These are phyloP conservation scores for Drosophila eohydei DNA, from an alignment of 2,888 invertebrate genomes.

Conservation along the genomic window DNA sequence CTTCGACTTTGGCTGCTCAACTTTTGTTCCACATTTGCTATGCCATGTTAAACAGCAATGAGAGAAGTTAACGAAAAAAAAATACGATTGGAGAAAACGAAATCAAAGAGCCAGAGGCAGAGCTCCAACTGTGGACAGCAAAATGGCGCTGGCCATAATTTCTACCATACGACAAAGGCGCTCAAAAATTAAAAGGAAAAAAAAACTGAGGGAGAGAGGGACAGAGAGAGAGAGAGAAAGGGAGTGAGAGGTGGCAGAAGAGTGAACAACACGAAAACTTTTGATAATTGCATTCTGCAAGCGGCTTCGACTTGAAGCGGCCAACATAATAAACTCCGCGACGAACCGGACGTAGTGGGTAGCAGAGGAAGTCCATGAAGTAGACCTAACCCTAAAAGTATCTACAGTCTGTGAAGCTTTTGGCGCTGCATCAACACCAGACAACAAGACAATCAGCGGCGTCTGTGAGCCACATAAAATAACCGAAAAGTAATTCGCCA, in stretches of 20 bases:
- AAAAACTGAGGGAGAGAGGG: background rate
- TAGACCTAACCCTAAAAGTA: constrained; percentile 32
- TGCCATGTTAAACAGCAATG: constrained; percentile 62
- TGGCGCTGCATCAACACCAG: constrained; percentile 67
- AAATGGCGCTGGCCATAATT: constrained; percentile 66
- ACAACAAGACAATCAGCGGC: constrained; percentile 73
- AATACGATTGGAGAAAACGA: constrained; percentile 10
- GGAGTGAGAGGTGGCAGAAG: constrained; percentile 8
- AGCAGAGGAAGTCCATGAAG: constrained; percentile 5
- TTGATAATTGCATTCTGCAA: constrained; percentile 75
- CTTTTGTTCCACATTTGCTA: constrained; percentile 61
- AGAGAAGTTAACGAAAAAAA: constrained; percentile 1
- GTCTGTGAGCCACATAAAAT: constrained; percentile 72
- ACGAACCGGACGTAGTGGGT: constrained; percentile 40
- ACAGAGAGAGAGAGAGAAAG: constrained; percentile 14
- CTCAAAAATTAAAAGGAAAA: background rate
- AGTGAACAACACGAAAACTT: constrained; percentile 52
- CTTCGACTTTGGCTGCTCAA: constrained; percentile 24
- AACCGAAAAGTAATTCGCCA: constrained; percentile 79
- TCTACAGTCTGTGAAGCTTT: constrained; percentile 24
- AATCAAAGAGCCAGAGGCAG: constrained; percentile 18
- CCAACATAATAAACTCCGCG: constrained; percentile 69
- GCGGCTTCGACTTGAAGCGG: constrained; percentile 49
- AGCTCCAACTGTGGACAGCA: constrained; percentile 36
- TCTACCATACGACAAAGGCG: constrained; percentile 53